phyloP scores from a whole-genome alignment of 2,888 invertebrate species.

The Nudaria mundana region DNA sequence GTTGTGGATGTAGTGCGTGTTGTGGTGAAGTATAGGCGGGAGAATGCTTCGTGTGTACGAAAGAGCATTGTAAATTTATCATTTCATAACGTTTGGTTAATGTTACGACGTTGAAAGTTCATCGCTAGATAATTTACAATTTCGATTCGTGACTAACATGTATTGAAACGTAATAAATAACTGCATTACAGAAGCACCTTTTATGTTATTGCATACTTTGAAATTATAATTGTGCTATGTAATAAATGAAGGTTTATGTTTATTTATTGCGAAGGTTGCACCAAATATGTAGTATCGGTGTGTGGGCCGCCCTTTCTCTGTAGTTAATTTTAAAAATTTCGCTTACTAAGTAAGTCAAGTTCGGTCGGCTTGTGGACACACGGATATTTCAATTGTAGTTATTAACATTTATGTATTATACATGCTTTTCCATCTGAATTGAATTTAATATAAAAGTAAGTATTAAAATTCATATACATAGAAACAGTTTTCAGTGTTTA shows the following conservation, averaged over 20 bases:
- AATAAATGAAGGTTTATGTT: constrained; percentile 41
- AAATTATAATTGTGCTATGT: constrained; percentile 48
- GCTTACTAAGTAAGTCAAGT: constrained; percentile 75
- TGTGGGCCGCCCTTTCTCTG: constrained; percentile 31
- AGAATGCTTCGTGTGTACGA: constrained; percentile 20
- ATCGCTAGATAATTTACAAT: constrained; percentile 27
- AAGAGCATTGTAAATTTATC: constrained; percentile 39
- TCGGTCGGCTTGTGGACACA: constrained; percentile 69
- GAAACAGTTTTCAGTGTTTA: constrained; percentile 77
- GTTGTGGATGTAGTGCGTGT: constrained; percentile 25
- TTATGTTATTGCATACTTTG: constrained; percentile 48
- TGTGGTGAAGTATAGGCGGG: constrained; percentile 6
- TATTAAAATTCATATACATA: constrained; percentile 78
- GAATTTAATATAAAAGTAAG: constrained; percentile 76
- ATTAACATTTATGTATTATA: constrained; percentile 77
- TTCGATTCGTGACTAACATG: constrained; percentile 30
- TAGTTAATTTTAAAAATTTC: constrained; percentile 64
- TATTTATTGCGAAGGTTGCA: constrained; percentile 60
- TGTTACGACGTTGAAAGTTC: constrained; percentile 22
- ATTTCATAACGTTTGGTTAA: constrained; percentile 6
- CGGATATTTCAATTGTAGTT: constrained; percentile 70
- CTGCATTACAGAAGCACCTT: constrained; percentile 46
- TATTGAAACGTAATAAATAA: constrained; percentile 40
- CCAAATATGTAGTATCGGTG: constrained; percentile 44
- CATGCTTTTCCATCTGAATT: constrained; percentile 78